Evolutionary conservation across 2,888 invertebrate species (phyloP).

Genomic region (Latrodectus elegans): DNA sequence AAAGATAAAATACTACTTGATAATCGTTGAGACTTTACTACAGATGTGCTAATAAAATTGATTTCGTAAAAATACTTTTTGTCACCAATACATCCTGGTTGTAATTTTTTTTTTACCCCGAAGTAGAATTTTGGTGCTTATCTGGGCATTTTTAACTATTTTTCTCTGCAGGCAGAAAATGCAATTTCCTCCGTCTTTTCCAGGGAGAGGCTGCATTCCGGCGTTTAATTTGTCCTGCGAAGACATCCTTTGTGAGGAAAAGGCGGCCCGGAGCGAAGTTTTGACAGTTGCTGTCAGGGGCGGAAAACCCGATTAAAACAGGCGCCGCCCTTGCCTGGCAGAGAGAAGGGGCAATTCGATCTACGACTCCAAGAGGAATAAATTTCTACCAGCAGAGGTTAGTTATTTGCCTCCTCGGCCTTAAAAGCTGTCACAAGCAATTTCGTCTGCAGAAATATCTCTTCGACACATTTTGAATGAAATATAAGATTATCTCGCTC

Average conservation of each 20-base stretch:
- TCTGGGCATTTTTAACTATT: background rate
- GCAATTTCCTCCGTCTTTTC: background rate
- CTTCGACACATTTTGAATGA: conserved; percentile 3
- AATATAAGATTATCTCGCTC: background rate
- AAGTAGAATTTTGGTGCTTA: background rate
- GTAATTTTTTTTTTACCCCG: too few relatives aligned
- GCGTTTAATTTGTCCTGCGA: conserved; percentile 62
- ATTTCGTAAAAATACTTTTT: too few relatives aligned
- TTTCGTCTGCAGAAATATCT: background rate
- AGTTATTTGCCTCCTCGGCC: background rate
- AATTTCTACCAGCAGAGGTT: background rate
- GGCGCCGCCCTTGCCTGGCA: conserved; percentile 22
- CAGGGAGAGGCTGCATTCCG: background rate
- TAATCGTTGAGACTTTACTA: too few relatives aligned
- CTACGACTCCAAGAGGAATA: conserved; percentile 9
- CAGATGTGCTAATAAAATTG: too few relatives aligned
- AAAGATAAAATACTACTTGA: too few relatives aligned
- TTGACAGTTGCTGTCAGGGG: conserved; percentile 66
- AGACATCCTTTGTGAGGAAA: conserved; percentile 54
- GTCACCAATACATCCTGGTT: too few relatives aligned
- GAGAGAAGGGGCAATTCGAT: conserved; percentile 35
- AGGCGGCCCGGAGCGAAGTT: conserved; percentile 63
- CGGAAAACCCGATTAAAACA: conserved; percentile 67
- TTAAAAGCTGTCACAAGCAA: conserved; percentile 3
- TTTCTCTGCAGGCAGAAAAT: background rate